phyloP scores from a whole-genome alignment of 2,797 vertebrate genomes.

The Botia almorhae region DNA sequence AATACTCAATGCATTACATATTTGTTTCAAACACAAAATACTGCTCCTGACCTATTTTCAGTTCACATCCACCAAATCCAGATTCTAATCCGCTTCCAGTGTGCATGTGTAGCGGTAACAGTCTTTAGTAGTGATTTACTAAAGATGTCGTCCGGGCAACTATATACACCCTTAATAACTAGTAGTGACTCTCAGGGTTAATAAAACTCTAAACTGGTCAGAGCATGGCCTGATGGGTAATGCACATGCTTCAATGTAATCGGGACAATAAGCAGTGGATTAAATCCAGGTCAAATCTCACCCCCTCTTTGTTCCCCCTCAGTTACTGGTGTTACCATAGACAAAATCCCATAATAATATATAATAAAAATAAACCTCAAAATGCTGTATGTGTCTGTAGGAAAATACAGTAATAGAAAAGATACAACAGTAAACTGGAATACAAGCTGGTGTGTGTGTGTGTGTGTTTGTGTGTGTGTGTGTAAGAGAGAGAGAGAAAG shows the following conservation, averaged over 20 bases:
- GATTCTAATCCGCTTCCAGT: neutral
- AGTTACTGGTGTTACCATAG: neutral
- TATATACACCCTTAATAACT: neutral
- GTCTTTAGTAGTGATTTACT: neutral
- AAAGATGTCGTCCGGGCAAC: neutral
- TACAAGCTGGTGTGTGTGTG: neutral
- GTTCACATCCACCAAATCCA: neutral
- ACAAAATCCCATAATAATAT: constrained; percentile 12
- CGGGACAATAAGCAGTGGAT: constrained; percentile 1
- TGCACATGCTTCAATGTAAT: neutral
- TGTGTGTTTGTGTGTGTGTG: no score
- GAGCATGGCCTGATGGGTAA: neutral
- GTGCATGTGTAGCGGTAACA: neutral
- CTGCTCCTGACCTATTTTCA: neutral
- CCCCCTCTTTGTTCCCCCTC: neutral
- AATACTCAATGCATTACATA: neutral
- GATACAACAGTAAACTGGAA: neutral
- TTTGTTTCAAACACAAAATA: neutral
- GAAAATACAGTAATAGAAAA: neutral
- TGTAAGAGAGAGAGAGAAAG: constrained; percentile 5
- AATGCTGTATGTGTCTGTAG: neutral
- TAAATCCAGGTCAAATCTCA: neutral
- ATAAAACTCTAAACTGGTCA: constrained; percentile 4
- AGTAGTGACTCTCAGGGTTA: neutral
- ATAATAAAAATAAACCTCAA: neutral